Base-by-base conservation (phyloP, 2,888 invertebrate genomes). In the Neoscelio sp. region DNA sequence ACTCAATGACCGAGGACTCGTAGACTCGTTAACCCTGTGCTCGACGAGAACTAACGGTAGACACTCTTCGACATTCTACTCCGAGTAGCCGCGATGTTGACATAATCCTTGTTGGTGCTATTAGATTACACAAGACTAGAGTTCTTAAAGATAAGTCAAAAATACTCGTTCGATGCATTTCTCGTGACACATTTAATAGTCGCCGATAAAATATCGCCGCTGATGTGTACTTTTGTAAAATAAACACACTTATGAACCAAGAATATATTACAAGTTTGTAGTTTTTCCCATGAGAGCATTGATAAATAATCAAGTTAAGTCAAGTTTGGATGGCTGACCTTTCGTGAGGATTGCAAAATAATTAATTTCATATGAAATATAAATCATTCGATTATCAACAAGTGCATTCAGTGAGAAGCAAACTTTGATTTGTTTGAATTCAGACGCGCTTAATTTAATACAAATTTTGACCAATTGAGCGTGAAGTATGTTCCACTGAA, bases 1-100 rank as follows among this genome's bases (percentile, higher is more conserved):
- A 83, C 83, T 82, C 82, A 80, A 82, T 82, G 85, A 80, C 82
- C 80, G 82, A 75, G 71, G 82, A 79, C 80, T 79, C 80, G 78
- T 80, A 83, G 80, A 84, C 83, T 84, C 84, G 82, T 83, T 83
- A 82, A 83, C 84, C 84, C 82, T 64, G 78, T 76, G 73, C 80
- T 82, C 84, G 73, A 71, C 81, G 81, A 80, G 77, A 80, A 75
- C 78, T 83, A 85, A 84, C 82, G 84, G 80, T 76, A 79, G 68
- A 76, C 46, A 46, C 50, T 65, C 58, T 76, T 64, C 44, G 75
- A 75, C 62, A 68, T 71, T 75, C 68, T 73, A 77, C 68, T 76
- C 58, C 15, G 48, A 70, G 74, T 64, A 67, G 67, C 67, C 42
- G 44, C 50, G 58, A 64, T 62, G 68, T 68, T 76, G 71, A 73